A percentile compares a stretch with the other conserved stretches of the same genome.
phyloP scores from a whole-genome alignment of 1,140 invertebrate species.

The Ditylenchus dipsaci region DNA sequence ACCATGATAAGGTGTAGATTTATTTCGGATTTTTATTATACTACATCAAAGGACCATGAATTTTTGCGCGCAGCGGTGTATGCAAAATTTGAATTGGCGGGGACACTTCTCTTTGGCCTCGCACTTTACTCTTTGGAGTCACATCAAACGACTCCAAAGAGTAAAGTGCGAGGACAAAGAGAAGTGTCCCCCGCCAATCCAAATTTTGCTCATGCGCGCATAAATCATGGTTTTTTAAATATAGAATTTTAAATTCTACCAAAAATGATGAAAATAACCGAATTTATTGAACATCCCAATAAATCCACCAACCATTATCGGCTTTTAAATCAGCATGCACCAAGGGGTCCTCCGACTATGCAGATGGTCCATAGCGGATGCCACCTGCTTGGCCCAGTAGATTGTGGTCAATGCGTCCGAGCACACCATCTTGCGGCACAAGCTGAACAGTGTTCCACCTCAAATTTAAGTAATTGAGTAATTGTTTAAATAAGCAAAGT shows the following conservation, averaged over 20 bases:
- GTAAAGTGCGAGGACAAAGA: no score
- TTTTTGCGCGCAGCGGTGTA: no score
- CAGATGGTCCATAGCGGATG: slow-evolving; percentile 28
- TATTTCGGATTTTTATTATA: no score
- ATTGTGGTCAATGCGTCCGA: slow-evolving; percentile 22
- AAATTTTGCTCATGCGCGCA: neutral
- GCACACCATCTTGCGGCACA: slow-evolving; percentile 20
- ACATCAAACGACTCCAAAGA: no score
- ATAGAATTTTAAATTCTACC: slow-evolving; percentile 8
- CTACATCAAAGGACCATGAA: no score
- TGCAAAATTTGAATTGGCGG: no score
- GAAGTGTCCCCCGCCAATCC: no score
- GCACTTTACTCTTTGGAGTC: no score
- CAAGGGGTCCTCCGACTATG: slow-evolving; percentile 26
- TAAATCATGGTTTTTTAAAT: slow-evolving; percentile 3
- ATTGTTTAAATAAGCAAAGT: slow-evolving; percentile 15
- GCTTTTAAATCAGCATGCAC: slow-evolving; percentile 31
- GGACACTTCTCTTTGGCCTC: no score
- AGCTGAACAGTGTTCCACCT: slow-evolving; percentile 26
- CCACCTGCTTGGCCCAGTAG: slow-evolving; percentile 31
- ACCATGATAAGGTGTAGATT: no score
- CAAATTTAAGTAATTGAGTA: neutral
- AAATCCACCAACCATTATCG: slow-evolving; percentile 10
- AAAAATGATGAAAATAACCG: neutral
- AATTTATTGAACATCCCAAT: no score